Percentiles rank a stretch among this genome's conserved stretches.
phyloP scores from a whole-genome alignment of 2,797 vertebrate genomes.

The Diplodus puntazzo region DNA sequence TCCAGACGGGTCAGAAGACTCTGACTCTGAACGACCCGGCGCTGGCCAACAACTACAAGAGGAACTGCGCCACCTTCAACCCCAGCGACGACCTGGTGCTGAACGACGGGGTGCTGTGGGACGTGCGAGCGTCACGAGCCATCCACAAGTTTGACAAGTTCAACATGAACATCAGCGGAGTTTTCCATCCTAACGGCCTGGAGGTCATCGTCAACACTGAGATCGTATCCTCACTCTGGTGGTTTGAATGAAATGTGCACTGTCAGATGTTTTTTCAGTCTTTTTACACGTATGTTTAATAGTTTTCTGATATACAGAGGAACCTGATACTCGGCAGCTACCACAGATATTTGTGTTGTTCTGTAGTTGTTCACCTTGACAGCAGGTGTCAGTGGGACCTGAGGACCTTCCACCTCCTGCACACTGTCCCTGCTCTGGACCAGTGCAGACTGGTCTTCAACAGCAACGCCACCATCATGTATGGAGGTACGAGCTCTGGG shows the following conservation, averaged over 20 bases:
- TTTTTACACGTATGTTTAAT: no score
- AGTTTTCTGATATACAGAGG: no score
- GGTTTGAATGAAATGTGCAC: no score
- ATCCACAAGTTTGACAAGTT: slow-evolving; percentile 99
- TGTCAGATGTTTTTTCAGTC: no score
- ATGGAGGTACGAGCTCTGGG: slow-evolving; percentile 88
- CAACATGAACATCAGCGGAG: slow-evolving; percentile 99
- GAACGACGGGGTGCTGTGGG: slow-evolving; percentile 98
- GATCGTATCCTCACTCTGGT: slow-evolving; percentile 91
- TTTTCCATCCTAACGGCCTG: slow-evolving; percentile 96
- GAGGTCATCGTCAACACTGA: slow-evolving; percentile 98
- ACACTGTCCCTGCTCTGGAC: slow-evolving; percentile 95
- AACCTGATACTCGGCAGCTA: no score
- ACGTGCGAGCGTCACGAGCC: slow-evolving; percentile 92
- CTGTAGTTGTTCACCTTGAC: slow-evolving; percentile 60
- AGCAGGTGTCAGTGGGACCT: slow-evolving; percentile 91
- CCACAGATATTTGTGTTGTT: not conserved
- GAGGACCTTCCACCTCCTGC: slow-evolving; percentile 95
- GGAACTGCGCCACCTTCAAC: slow-evolving; percentile 97
- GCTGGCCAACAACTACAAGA: slow-evolving; percentile 98
- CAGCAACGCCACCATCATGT: slow-evolving; percentile 96
- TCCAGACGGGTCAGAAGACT: slow-evolving; percentile 96
- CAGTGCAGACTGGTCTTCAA: slow-evolving; percentile 98
- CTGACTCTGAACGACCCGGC: slow-evolving; percentile 94
- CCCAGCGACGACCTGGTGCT: slow-evolving; percentile 97